Conservation (phyloP, 1,140 invertebrate species). For the Drosophila parvula region DNA sequence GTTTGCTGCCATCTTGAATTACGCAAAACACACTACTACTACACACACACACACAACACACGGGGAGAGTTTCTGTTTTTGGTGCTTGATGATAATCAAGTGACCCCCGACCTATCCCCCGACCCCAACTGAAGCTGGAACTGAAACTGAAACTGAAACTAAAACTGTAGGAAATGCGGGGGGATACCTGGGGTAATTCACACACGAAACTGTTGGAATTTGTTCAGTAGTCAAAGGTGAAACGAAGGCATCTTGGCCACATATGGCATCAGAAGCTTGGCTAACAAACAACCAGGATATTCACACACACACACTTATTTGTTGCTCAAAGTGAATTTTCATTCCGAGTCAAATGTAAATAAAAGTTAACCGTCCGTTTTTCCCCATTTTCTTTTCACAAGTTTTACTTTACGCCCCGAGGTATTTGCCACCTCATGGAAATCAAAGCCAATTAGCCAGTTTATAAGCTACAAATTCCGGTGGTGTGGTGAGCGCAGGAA, state of each 20-base stretch:
- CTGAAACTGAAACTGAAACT: conserved; percentile 25
- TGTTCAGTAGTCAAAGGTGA: conserved; percentile 65
- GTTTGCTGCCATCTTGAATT: conserved; percentile 50
- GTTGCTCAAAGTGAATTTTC: conserved; percentile 26
- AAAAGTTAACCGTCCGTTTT: conserved; percentile 14
- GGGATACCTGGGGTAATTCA: conserved; percentile 29
- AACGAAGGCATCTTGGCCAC: conserved; percentile 49
- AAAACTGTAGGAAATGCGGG: background rate
- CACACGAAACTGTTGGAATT: conserved; percentile 66
- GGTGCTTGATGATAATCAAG: conserved; percentile 60
- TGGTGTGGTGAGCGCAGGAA: background rate
- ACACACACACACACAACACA: conserved; percentile 31
- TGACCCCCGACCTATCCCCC: conserved; percentile 21
- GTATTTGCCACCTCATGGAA: conserved; percentile 11
- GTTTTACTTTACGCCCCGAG: background rate
- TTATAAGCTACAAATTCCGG: background rate
- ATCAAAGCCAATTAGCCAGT: conserved; percentile 14
- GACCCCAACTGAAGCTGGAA: conserved; percentile 8
- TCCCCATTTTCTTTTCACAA: conserved; percentile 1
- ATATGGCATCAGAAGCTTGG: conserved; percentile 15
- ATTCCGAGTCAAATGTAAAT: conserved; percentile 25
- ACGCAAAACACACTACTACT: conserved; percentile 22
- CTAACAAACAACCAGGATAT: conserved; percentile 9
- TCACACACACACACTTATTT: background rate
- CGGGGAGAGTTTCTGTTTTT: conserved; percentile 35